Conservation (phyloP, 1,140 invertebrate genomes). For the Hyles euphorbiae region DNA sequence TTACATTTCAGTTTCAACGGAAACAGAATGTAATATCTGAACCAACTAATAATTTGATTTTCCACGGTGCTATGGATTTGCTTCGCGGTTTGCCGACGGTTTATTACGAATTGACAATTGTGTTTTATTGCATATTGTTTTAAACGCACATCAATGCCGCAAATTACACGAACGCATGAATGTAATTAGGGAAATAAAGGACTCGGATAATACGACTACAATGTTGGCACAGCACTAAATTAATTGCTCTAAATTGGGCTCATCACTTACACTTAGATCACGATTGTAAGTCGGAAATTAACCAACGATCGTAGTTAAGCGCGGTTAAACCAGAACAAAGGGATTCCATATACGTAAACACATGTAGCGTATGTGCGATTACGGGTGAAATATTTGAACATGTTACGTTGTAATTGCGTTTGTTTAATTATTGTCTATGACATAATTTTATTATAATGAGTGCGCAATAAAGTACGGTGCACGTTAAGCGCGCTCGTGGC, state of each 20-base stretch:
- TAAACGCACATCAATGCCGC: no score
- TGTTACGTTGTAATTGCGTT: conserved; percentile 10
- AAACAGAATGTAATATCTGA: conserved; percentile 33
- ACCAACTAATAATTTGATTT: conserved; percentile 20
- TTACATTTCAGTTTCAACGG: conserved; percentile 21
- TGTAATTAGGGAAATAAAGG: no score
- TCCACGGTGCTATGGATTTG: conserved; percentile 17
- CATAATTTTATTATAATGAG: conserved; percentile 52
- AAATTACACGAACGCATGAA: no score
- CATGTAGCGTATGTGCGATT: conserved; percentile 1
- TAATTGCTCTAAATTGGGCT: no score
- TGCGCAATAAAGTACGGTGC: conserved; percentile 61
- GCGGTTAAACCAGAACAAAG: no score
- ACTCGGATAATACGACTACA: no score
- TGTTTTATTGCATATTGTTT: not conserved
- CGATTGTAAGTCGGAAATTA: no score
- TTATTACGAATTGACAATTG: conserved; percentile 20
- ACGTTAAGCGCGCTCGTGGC: conserved; percentile 48
- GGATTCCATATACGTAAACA: no score
- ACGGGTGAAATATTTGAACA: conserved; percentile 4
- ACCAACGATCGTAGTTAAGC: no score
- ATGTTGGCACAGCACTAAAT: no score
- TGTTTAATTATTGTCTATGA: conserved; percentile 43
- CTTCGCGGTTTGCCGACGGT: conserved; percentile 15
- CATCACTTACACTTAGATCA: no score